These are phyloP conservation scores for Babylonia areolata DNA, from an alignment of 1,140 invertebrate genomes.

Conservation along the genomic window DNA sequence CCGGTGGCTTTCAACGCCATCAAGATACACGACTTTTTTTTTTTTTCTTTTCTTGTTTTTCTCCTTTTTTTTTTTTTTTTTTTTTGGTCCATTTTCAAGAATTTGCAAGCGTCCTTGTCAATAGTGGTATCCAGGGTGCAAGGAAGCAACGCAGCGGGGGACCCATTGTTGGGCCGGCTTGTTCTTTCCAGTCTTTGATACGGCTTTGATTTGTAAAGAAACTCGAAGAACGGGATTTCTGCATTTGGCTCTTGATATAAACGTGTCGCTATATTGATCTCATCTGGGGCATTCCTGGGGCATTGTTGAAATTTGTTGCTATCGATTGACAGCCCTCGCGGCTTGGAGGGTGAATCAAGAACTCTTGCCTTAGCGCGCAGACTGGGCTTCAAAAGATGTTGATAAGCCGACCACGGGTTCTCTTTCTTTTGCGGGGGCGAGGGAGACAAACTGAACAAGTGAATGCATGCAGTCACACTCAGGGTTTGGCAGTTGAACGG, in stretches of 20 bases:
- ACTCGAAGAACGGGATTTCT: slow-evolving; percentile 25
- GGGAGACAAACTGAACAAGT: too few relatives aligned
- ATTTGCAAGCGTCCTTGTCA: slow-evolving; percentile 26
- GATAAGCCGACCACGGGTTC: neutral
- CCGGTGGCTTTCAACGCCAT: slow-evolving; percentile 25
- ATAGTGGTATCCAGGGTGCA: slow-evolving; percentile 17
- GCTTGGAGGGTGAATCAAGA: slow-evolving; percentile 7
- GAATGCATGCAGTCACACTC: neutral
- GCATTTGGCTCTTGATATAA: slow-evolving; percentile 19
- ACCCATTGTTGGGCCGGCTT: neutral
- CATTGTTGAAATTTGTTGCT: slow-evolving; percentile 23
- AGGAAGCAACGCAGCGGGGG: neutral
- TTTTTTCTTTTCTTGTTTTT: neutral
- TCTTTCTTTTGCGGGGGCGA: neutral
- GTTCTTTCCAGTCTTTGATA: slow-evolving; percentile 17
- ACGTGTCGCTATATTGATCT: neutral
- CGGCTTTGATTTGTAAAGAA: slow-evolving; percentile 19
- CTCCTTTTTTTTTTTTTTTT: neutral
- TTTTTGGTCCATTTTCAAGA: slow-evolving; percentile 25
- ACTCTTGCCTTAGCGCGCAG: neutral
- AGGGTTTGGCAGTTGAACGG: too few relatives aligned
- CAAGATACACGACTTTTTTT: slow-evolving; percentile 17
- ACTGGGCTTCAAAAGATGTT: neutral
- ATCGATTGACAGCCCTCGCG: slow-evolving; percentile 6
- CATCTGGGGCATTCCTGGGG: neutral